A percentile compares a stretch with the other conserved stretches of the same genome.
These are phyloP conservation scores for Heliconius melpomene DNA, from an alignment of 1,140 invertebrate species.

Conservation along the genomic window DNA sequence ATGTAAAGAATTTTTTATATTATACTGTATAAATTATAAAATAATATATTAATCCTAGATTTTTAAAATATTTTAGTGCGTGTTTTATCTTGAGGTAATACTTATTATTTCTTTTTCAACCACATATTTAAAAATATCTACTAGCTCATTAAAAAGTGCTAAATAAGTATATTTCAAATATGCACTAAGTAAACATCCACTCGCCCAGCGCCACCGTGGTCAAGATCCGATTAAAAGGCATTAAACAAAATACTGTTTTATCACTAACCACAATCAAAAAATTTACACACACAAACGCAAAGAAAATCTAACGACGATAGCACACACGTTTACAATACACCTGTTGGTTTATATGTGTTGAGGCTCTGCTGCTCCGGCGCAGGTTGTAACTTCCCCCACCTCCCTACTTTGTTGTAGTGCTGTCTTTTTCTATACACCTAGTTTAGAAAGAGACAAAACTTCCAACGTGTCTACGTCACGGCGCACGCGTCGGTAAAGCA, in stretches of 20 bases:
- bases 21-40: no score
- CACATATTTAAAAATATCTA: no score
- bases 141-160: neutral
- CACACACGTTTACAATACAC: conserved; percentile 72
- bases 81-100: no score
- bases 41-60: no score
- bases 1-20: no score
- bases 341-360: conserved; percentile 71
- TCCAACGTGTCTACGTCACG: conserved; percentile 46
- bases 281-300: conserved; percentile 50
- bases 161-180: neutral
- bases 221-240: conserved; percentile 46
- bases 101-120: no score
- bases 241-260: conserved; percentile 70
- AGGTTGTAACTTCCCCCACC: conserved; percentile 72
- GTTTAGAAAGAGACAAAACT: conserved; percentile 47
- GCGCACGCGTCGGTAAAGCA: conserved; percentile 65
- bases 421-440: conserved; percentile 43
- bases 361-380: conserved; percentile 70
- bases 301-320: conserved; percentile 56
- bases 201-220: conserved; percentile 54
- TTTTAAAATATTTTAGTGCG: no score
- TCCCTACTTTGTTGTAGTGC: conserved; percentile 39
- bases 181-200: conserved; percentile 46
- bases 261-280: conserved; percentile 70